Evolutionary conservation across 2,888 invertebrate genomes (phyloP).

Genomic region (Hirtodrosophila alboralis): DNA sequence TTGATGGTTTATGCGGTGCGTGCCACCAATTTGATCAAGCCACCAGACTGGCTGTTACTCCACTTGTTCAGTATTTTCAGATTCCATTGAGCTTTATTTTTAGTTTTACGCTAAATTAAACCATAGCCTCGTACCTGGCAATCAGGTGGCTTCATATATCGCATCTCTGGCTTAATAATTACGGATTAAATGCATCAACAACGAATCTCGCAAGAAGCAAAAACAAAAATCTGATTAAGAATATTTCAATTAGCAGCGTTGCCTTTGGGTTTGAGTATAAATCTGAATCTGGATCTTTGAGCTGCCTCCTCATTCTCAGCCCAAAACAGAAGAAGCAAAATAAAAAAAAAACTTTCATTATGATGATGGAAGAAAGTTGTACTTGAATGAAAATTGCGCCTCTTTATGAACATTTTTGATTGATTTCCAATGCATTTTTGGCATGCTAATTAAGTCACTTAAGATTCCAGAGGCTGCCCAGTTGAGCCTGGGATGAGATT

Average conservation of each 20-base stretch:
- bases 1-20: slow-evolving; percentile 30
- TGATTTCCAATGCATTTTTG: slow-evolving; percentile 64
- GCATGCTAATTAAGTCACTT: slow-evolving; percentile 78
- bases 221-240: slow-evolving; percentile 74
- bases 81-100: slow-evolving; percentile 55
- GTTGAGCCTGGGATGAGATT: neutral
- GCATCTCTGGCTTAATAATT: slow-evolving; percentile 55
- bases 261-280: slow-evolving; percentile 35
- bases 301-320: neutral
- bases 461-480: neutral
- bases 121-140: slow-evolving; percentile 49
- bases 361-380: slow-evolving; percentile 60
- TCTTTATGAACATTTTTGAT: slow-evolving; percentile 47
- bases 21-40: slow-evolving; percentile 56
- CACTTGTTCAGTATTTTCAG: slow-evolving; percentile 19
- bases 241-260: slow-evolving; percentile 74
- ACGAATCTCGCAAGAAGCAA: slow-evolving; percentile 40
- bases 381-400: slow-evolving; percentile 34
- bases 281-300: neutral
- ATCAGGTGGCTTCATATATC: slow-evolving; percentile 19
- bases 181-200: slow-evolving; percentile 72
- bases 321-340: neutral
- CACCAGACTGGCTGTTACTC: slow-evolving; percentile 25
- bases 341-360: slow-evolving; percentile 49
- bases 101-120: slow-evolving; percentile 72